Evolutionary conservation across 2,888 invertebrate species (phyloP).

Genomic region (Drosophila monieri): DNA sequence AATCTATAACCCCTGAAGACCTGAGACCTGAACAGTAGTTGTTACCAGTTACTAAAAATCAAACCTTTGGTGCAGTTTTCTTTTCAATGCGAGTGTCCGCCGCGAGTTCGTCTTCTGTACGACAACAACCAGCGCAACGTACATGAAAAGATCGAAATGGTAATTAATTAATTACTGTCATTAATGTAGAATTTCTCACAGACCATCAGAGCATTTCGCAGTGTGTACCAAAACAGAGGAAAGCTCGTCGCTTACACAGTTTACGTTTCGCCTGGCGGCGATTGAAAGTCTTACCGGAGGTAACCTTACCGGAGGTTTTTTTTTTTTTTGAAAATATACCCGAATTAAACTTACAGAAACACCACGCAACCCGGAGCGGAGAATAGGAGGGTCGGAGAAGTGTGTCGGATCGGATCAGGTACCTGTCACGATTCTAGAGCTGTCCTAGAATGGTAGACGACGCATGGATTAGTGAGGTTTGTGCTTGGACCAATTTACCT

Average conservation of each 20-base stretch:
- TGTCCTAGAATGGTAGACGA: conserved; percentile 78
- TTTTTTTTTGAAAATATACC: conserved; percentile 17
- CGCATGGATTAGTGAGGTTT: conserved; percentile 75
- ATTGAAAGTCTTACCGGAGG: conserved; percentile 37
- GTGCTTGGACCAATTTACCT: conserved; percentile 67
- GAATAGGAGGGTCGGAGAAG: conserved; percentile 17
- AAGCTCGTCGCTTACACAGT: conserved; percentile 28
- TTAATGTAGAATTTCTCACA: conserved; percentile 23
- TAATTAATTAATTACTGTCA: conserved; percentile 63
- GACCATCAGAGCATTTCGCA: conserved; percentile 38
- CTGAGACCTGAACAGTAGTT: conserved; percentile 10
- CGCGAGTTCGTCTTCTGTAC: conserved; percentile 34
- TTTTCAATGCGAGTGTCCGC: conserved; percentile 30
- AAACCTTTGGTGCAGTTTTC: conserved; percentile 52
- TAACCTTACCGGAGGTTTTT: conserved; percentile 17
- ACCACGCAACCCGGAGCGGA: conserved; percentile 33
- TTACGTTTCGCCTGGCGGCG: conserved; percentile 6
- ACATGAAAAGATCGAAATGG: conserved; percentile 71
- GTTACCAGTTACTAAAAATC: conserved; percentile 56
- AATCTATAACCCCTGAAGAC: conserved; percentile 4
- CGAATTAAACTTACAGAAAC: conserved; percentile 41
- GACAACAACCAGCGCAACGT: conserved; percentile 51
- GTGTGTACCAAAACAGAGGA: conserved; percentile 44
- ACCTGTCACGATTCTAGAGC: conserved; percentile 72
- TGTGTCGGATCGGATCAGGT: conserved; percentile 40